Conservation (phyloP, 1,140 invertebrate genomes). For the Penaeus chinensis region DNA sequence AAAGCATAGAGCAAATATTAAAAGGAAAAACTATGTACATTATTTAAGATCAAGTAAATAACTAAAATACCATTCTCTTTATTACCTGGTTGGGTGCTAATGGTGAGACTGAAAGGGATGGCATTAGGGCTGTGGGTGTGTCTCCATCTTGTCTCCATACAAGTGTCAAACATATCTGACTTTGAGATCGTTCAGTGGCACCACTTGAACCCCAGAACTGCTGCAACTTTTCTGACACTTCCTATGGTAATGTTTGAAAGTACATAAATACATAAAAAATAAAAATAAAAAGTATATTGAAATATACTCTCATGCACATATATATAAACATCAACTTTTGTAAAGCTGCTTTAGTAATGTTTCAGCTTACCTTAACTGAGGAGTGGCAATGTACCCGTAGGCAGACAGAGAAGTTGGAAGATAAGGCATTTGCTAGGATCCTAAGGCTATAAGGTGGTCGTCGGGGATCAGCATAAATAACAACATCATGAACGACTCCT, state of each 20-base stretch:
- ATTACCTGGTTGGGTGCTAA: slow-evolving; percentile 45
- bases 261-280: background rate
- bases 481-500: slow-evolving; percentile 42
- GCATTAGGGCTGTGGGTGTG: slow-evolving; percentile 40
- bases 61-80: background rate
- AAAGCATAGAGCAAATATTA: no score
- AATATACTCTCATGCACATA: background rate
- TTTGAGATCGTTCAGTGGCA: slow-evolving; percentile 14
- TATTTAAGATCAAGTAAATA: background rate
- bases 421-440: slow-evolving; percentile 34
- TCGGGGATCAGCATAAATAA: slow-evolving; percentile 51
- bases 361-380: slow-evolving; percentile 45
- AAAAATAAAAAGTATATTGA: background rate
- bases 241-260: slow-evolving; percentile 15
- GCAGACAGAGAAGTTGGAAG: slow-evolving; percentile 16
- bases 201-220: slow-evolving; percentile 42
- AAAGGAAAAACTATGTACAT: background rate
- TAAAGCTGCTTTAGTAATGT: background rate
- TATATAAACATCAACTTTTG: background rate
- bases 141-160: slow-evolving; percentile 51
- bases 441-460: slow-evolving; percentile 46
- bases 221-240: slow-evolving; percentile 53
- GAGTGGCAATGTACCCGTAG: slow-evolving; percentile 49
- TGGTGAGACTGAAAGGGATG: slow-evolving; percentile 43
- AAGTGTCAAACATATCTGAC: slow-evolving; percentile 39